A percentile compares a stretch with the other conserved stretches of the same genome.
phyloP scores from a whole-genome alignment of 2,888 invertebrate genomes.

The Rambutsinella grinnellia region DNA sequence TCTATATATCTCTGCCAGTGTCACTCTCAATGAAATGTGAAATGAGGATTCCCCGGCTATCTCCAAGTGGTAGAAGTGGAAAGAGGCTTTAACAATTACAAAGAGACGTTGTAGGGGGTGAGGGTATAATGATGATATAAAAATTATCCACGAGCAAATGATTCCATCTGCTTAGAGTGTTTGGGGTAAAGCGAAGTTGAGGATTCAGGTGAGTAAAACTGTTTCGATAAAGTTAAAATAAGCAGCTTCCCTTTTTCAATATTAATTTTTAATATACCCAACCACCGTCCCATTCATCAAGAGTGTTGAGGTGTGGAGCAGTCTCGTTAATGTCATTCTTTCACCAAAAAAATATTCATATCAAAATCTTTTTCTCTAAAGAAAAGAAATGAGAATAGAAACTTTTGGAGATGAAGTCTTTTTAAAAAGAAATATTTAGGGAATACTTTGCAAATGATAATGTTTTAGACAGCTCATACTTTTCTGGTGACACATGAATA shows the following conservation, averaged over 20 bases:
- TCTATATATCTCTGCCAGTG: conserved; percentile 17
- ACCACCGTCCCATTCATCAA: conserved; percentile 16
- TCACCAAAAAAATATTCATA: no score
- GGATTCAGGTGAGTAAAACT: not conserved
- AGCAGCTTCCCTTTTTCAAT: no score
- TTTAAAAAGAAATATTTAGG: no score
- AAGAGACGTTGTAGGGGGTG: conserved; percentile 41
- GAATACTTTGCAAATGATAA: no score
- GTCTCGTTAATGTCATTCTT: no score
- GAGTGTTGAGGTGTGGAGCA: conserved; percentile 25
- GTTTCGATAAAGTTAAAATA: not conserved
- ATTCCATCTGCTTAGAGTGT: conserved; percentile 40
- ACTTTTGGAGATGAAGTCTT: no score
- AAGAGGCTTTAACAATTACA: conserved; percentile 9
- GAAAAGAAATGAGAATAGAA: no score
- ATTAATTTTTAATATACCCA: not conserved
- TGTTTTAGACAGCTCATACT: no score
- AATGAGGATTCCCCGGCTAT: conserved; percentile 19
- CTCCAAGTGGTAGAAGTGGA: not conserved
- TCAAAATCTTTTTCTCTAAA: no score
- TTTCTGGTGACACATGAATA: no score
- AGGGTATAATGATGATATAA: conserved; percentile 37
- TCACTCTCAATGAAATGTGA: conserved; percentile 49
- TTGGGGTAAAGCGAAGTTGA: not conserved
- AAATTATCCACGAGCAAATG: conserved; percentile 48